Percentiles rank a stretch among this genome's conserved stretches.
These are phyloP conservation scores for Myrmecophaga tridactyla DNA, from an alignment of 2,113 vertebrate genomes.

Conservation along the genomic window DNA sequence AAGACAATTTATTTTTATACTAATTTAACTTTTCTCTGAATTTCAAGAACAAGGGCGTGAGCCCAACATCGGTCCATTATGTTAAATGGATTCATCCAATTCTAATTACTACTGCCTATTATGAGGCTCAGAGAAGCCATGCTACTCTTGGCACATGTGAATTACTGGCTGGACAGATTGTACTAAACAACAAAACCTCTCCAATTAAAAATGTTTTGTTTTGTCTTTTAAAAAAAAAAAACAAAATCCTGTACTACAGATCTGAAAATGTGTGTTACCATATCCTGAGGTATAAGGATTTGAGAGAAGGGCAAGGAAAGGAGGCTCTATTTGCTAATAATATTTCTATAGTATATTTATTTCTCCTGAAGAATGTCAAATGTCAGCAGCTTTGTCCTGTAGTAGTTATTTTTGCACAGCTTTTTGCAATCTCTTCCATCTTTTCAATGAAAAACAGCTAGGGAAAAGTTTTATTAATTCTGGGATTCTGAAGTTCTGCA, in stretches of 20 bases:
- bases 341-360: neutral
- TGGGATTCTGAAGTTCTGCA: neutral
- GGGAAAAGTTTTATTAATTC: neutral
- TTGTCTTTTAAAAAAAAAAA: too few species aligned
- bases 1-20: slow-evolving; percentile 56
- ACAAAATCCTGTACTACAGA: neutral
- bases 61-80: neutral
- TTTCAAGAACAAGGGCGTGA: slow-evolving; percentile 53
- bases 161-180: slow-evolving; percentile 16
- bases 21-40: slow-evolving; percentile 69
- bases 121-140: neutral
- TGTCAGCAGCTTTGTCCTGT: neutral
- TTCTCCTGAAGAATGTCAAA: neutral
- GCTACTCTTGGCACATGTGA: neutral
- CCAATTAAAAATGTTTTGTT: slow-evolving; percentile 36
- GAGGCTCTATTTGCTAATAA: neutral
- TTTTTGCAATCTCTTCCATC: neutral
- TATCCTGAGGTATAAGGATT: neutral
- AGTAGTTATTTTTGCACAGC: neutral
- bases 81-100: slow-evolving; percentile 34
- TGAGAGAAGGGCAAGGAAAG: neutral
- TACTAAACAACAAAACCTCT: slow-evolving; percentile 40
- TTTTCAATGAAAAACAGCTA: slow-evolving; percentile 26
- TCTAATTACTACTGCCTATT: slow-evolving; percentile 34
- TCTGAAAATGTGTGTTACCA: slow-evolving; percentile 21